Evolutionary conservation across 2,888 invertebrate species (phyloP).

Genomic region (Platycheirus rosarum): DNA sequence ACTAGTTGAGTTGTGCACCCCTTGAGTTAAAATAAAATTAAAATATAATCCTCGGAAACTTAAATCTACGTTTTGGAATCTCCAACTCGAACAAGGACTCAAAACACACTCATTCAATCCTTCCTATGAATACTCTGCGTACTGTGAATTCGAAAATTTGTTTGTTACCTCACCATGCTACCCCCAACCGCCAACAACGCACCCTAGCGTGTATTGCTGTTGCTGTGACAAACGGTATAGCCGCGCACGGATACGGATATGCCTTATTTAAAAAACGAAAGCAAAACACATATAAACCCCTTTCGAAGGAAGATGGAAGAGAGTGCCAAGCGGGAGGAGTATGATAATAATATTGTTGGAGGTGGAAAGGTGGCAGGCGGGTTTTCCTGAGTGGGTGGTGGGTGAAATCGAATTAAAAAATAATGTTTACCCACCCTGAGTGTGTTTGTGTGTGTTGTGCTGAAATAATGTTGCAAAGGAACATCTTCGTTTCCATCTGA

Average conservation of each 20-base stretch:
- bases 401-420: constrained; percentile 72
- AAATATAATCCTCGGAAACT: constrained; percentile 17
- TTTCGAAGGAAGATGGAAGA: constrained; percentile 20
- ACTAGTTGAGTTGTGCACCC: neutral
- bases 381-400: constrained; percentile 7
- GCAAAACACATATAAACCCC: constrained; percentile 45
- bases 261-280: constrained; percentile 46
- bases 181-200: constrained; percentile 14
- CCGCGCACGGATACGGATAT: constrained; percentile 37
- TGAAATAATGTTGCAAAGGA: constrained; percentile 57
- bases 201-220: constrained; percentile 11
- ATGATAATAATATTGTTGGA: constrained; percentile 33
- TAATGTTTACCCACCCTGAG: constrained; percentile 56
- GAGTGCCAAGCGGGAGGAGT: constrained; percentile 31
- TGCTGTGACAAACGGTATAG: constrained; percentile 48
- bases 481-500: constrained; percentile 37
- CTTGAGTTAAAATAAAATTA: neutral
- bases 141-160: constrained; percentile 54
- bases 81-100: constrained; percentile 24
- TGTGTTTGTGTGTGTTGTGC: constrained; percentile 25
- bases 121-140: constrained; percentile 40
- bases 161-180: constrained; percentile 45
- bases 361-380: constrained; percentile 8
- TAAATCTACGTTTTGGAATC: constrained; percentile 13
- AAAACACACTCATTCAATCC: constrained; percentile 44